phyloP scores from a whole-genome alignment of 2,113 vertebrate species.

The Phainopepla nitens region DNA sequence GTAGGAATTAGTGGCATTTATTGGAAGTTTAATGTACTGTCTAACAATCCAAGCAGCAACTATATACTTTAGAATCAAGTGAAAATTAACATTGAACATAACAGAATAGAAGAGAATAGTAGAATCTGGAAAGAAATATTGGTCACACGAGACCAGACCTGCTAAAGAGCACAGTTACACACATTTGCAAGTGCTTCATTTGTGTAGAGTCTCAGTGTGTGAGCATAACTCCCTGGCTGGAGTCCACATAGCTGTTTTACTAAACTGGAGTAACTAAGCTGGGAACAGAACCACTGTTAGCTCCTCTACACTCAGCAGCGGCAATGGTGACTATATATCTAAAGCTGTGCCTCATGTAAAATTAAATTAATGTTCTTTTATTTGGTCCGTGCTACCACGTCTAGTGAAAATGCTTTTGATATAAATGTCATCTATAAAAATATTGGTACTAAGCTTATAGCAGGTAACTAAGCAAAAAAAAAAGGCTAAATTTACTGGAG shows the following conservation, averaged over 20 bases:
- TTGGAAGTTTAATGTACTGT: conserved; percentile 11
- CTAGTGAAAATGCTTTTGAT: neutral
- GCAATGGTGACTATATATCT: neutral
- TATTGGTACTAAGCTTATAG: neutral
- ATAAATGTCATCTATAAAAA: neutral
- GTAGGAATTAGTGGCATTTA: conserved; percentile 17
- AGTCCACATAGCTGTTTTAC: neutral
- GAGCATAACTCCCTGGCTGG: neutral
- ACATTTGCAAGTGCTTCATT: neutral
- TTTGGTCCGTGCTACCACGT: neutral
- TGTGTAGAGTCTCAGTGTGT: neutral
- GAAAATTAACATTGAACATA: neutral
- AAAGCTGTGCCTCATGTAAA: neutral
- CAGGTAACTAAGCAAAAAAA: neutral
- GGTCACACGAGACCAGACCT: neutral
- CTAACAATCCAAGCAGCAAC: neutral
- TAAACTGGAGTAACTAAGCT: neutral
- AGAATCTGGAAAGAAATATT: neutral
- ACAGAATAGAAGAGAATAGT: neutral
- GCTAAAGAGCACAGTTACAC: neutral
- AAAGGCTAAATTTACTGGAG: neutral
- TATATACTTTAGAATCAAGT: neutral
- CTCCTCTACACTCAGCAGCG: neutral
- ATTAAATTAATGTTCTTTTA: neutral
- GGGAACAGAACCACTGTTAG: neutral